Conservation (phyloP, 2,888 invertebrate species). For the Limenitis camilla region DNA sequence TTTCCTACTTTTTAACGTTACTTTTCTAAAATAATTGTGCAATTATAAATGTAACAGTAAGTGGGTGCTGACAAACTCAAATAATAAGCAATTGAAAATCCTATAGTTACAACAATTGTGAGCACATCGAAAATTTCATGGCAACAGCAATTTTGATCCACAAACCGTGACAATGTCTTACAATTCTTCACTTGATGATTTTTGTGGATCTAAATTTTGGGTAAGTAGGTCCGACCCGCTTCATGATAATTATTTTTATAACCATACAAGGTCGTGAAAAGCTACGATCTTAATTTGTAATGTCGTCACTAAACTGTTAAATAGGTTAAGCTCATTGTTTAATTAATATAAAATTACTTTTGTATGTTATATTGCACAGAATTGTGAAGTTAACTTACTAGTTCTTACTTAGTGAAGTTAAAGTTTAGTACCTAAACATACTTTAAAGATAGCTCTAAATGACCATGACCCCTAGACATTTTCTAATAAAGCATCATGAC, state of each 20-base stretch:
- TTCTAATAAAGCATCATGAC: constrained; percentile 30
- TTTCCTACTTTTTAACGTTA: not conserved
- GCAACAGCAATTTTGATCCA: constrained; percentile 15
- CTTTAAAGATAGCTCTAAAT: constrained; percentile 3
- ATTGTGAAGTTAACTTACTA: no score
- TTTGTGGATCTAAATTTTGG: constrained; percentile 88
- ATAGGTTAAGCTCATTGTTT: no score
- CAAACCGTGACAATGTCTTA: constrained; percentile 64
- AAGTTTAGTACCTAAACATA: not conserved
- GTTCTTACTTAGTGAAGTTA: no score
- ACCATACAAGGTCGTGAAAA: not conserved
- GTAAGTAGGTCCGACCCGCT: constrained; percentile 69
- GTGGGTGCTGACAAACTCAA: constrained; percentile 19
- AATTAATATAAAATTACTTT: no score
- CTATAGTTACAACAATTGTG: constrained; percentile 5
- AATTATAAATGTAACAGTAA: constrained; percentile 17
- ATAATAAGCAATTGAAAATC: constrained; percentile 9
- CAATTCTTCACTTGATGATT: constrained; percentile 79
- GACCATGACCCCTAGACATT: constrained; percentile 45
- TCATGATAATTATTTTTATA: not conserved
- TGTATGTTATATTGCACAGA: no score
- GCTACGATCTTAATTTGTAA: no score
- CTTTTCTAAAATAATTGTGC: constrained; percentile 10
- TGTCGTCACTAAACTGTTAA: no score
- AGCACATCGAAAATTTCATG: constrained; percentile 20